phyloP scores from a whole-genome alignment of 2,797 vertebrate genomes.

The Thamnophis elegans region DNA sequence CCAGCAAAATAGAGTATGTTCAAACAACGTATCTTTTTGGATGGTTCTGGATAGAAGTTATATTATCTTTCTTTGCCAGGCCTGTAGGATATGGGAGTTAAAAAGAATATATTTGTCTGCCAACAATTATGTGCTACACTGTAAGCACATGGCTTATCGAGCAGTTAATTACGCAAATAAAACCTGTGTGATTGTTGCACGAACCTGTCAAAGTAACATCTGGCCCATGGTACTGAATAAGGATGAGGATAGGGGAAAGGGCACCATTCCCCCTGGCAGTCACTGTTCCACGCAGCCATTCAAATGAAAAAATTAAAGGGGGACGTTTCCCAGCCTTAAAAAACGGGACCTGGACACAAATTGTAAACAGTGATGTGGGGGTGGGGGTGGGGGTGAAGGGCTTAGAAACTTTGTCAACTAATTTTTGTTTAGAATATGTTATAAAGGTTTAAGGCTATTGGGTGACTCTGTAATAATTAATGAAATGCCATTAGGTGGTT shows the following conservation, averaged over 20 bases:
- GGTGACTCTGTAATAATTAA: too few relatives aligned
- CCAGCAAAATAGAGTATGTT: not conserved
- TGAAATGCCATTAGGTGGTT: too few relatives aligned
- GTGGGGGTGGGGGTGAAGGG: too few relatives aligned
- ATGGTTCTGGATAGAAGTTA: not conserved
- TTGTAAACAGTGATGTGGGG: too few relatives aligned
- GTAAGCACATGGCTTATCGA: not conserved
- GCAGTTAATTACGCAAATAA: not conserved
- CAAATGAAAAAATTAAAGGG: not conserved
- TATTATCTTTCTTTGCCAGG: not conserved
- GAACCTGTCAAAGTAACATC: slow-evolving; percentile 7
- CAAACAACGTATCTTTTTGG: not conserved
- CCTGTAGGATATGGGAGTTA: not conserved
- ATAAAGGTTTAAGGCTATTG: too few relatives aligned
- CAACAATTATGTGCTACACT: not conserved
- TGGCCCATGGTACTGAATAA: not conserved
- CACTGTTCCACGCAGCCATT: not conserved
- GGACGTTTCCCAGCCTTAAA: not conserved
- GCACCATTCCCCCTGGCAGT: not conserved
- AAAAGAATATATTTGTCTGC: not conserved
- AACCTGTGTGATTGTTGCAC: not conserved
- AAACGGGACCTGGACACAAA: not conserved
- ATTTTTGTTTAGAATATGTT: too few relatives aligned
- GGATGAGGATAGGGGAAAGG: not conserved
- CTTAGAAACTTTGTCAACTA: too few relatives aligned